A percentile compares a stretch with the other conserved stretches of the same genome.
Evolutionary conservation across 2,888 invertebrate species (phyloP).

Genomic region (Drosophila vallismaia): DNA sequence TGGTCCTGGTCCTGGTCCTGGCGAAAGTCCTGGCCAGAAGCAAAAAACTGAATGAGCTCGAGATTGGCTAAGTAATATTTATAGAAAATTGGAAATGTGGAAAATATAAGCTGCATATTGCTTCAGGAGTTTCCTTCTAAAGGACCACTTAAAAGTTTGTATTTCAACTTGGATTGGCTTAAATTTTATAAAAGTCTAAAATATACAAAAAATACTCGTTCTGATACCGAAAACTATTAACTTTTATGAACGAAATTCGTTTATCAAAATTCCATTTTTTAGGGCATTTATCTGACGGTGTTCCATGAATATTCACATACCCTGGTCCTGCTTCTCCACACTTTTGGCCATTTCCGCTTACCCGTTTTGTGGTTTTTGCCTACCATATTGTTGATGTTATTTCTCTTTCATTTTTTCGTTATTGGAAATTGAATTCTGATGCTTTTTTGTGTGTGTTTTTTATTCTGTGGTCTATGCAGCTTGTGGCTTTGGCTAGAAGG

Average conservation of each 20-base stretch:
- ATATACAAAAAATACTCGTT: background rate
- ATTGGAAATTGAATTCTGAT: constrained; percentile 62
- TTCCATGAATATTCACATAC: background rate
- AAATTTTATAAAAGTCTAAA: background rate
- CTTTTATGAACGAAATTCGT: background rate
- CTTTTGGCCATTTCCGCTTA: constrained; percentile 13
- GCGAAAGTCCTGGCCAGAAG: background rate
- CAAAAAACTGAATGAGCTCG: constrained; percentile 5
- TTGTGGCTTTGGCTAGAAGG: constrained; percentile 10
- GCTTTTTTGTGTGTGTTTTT: constrained; percentile 32
- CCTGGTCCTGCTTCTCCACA: background rate
- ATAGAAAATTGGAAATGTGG: constrained; percentile 9
- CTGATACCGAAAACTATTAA: background rate
- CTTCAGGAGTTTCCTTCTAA: background rate
- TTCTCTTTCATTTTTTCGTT: constrained; percentile 48
- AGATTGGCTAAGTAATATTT: constrained; percentile 33
- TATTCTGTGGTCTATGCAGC: constrained; percentile 46
- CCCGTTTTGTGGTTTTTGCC: constrained; percentile 55
- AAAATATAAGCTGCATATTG: background rate
- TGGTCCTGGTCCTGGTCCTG: background rate
- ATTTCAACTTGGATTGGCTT: background rate
- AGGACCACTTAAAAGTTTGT: background rate
- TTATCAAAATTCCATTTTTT: background rate
- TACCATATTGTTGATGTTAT: constrained; percentile 44
- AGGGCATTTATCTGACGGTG: constrained; percentile 20